These are phyloP conservation scores for Lutraria rhynchaena DNA, from an alignment of 1,140 invertebrate genomes.

Conservation along the genomic window DNA sequence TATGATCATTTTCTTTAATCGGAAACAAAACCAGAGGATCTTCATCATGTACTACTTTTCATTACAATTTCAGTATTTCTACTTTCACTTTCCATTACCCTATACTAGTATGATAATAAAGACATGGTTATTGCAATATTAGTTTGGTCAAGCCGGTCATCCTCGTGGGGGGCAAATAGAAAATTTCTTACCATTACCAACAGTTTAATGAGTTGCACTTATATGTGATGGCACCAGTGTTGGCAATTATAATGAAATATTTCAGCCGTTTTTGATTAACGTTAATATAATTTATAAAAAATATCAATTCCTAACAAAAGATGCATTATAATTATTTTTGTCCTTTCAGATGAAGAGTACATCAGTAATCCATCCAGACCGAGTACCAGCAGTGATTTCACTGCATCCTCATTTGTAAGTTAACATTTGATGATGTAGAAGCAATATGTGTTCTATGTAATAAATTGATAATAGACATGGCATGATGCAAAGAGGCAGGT, in stretches of 20 bases:
- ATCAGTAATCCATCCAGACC: constrained; percentile 44
- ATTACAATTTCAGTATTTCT: too few relatives aligned
- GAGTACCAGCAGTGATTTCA: constrained; percentile 51
- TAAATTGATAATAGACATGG: too few relatives aligned
- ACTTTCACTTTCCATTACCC: too few relatives aligned
- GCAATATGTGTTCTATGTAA: too few relatives aligned
- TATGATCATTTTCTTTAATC: too few relatives aligned
- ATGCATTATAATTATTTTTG: neutral
- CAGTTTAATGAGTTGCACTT: neutral
- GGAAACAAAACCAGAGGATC: too few relatives aligned
- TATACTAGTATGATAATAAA: too few relatives aligned
- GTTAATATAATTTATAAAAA: neutral
- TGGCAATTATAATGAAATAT: neutral
- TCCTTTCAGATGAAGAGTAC: constrained; percentile 25
- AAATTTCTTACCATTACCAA: neutral
- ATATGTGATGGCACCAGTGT: neutral
- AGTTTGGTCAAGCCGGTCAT: too few relatives aligned
- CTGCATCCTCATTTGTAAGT: constrained; percentile 50
- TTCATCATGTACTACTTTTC: too few relatives aligned
- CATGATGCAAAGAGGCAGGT: too few relatives aligned
- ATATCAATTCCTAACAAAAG: neutral
- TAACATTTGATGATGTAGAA: neutral
- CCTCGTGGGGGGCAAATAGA: neutral
- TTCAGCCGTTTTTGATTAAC: neutral
- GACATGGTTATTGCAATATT: too few relatives aligned